A percentile compares a stretch with the other conserved stretches of the same genome.
These are phyloP conservation scores for Tursiops truncatus DNA, from an alignment of 2,113 vertebrate species.

Conservation along the genomic window DNA sequence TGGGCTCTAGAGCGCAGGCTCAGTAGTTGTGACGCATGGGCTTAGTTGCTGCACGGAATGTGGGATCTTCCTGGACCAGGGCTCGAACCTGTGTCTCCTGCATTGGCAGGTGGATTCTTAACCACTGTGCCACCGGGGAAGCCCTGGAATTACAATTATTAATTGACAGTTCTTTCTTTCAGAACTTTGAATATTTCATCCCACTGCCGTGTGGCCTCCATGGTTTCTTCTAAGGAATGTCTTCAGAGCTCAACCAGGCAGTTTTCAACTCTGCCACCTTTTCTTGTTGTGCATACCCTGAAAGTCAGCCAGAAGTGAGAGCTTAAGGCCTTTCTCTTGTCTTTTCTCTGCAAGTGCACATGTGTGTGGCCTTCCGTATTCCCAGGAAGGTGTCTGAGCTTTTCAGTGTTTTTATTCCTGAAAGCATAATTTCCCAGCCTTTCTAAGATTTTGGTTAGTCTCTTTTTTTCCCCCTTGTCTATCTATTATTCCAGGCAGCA, in stretches of 20 bases:
- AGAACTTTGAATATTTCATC: background rate
- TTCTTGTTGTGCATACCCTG: background rate
- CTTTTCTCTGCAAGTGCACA: background rate
- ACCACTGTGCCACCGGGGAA: too few relatives aligned
- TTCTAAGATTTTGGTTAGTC: background rate
- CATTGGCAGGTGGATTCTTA: too few relatives aligned
- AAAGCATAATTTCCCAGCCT: background rate
- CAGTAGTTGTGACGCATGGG: too few relatives aligned
- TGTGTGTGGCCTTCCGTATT: background rate
- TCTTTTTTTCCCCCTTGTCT: background rate
- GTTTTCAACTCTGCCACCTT: background rate
- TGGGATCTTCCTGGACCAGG: too few relatives aligned
- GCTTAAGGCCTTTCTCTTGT: background rate
- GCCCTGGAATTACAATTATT: background rate
- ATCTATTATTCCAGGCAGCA: background rate
- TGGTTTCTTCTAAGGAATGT: background rate
- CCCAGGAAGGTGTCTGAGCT: background rate
- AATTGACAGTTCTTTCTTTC: background rate
- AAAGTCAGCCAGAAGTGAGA: background rate
- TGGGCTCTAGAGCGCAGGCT: too few relatives aligned
- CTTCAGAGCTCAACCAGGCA: background rate
- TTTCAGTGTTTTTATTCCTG: background rate
- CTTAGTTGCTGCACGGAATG: too few relatives aligned
- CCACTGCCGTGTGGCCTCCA: background rate
- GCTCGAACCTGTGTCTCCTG: too few relatives aligned